Evolutionary conservation across 1,140 invertebrate species (phyloP), one percentile per base, ranked within the genome.

Genomic region (Eumeta japonica): DNA sequence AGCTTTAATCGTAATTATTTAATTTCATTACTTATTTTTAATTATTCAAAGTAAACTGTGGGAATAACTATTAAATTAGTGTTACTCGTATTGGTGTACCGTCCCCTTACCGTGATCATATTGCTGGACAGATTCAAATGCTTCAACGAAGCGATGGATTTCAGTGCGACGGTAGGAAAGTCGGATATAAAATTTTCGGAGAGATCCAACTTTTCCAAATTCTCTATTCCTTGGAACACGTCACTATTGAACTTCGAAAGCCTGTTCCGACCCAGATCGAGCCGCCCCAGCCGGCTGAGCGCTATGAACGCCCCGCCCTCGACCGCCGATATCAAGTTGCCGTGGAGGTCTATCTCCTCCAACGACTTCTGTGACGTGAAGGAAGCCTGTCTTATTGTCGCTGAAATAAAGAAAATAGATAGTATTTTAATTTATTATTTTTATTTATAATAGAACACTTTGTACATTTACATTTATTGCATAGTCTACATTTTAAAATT

Each of bases 151-250:
- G 65, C 55, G 35, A 92, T 81, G 1, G 81, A 68, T 45, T 83
- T 83, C n/a, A 93, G 53, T 0, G 89, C 85, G 1, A 87, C 80
- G 0, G 80, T 81, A 2, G 92, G 91, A 60, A 94, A 88, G 50
- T 89, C 83, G 3, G 78, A 76, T 11, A 95, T 82, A 52, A 90
- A 90, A 66, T 95, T 94, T 50, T 87, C 82, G 1, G 90, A 90
- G 3, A 94, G 67, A 64, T 93, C 88, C 38, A 94, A 63, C 41
- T 83, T 81, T 43, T 90, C 80, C 16, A 94, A 64, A 36, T 81
- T 84, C 42, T 82, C 79, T 2, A 87, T 80, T 34, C 88, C 86
- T 73, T 86, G 79, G 51, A 89, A 91, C 28, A 88, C 83, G 53
- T 90, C 88, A 55, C 87, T 89, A 60, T 90, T 90, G 53, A 92